Conservation (phyloP, 2,888 invertebrate genomes). For the Parasteatoda lunata region DNA sequence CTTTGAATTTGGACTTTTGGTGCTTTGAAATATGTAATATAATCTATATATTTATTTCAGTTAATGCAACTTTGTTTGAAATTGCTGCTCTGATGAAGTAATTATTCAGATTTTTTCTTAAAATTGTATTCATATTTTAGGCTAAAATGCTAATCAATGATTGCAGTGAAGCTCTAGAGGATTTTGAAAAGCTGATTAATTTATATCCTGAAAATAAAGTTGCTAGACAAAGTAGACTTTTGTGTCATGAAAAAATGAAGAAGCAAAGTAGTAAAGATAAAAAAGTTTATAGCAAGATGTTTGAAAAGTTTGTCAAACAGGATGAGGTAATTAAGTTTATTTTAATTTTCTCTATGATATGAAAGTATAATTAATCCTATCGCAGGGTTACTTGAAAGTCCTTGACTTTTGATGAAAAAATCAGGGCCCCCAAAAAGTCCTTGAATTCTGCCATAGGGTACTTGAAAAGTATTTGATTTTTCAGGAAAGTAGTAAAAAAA, state of each 20-base stretch:
- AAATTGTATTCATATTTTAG: constrained; percentile 4
- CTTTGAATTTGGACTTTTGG: too few species aligned
- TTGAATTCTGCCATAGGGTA: too few species aligned
- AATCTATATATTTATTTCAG: neutral
- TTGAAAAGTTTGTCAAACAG: constrained; percentile 83
- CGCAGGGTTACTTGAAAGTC: too few species aligned
- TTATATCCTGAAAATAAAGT: constrained; percentile 91
- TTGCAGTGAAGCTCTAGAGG: constrained; percentile 83
- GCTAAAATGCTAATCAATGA: constrained; percentile 80
- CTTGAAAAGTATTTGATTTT: too few species aligned
- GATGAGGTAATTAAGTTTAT: constrained; percentile 63
- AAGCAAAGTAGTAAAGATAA: constrained; percentile 87
- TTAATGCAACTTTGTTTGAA: neutral
- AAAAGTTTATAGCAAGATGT: constrained; percentile 94
- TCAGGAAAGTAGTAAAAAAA: too few species aligned
- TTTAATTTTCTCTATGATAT: too few species aligned
- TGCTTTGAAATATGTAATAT: neutral
- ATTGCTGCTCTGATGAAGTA: neutral
- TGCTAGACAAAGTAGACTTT: constrained; percentile 82
- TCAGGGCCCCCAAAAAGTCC: too few species aligned
- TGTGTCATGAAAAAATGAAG: constrained; percentile 84
- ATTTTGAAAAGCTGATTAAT: constrained; percentile 84
- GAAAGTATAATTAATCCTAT: too few species aligned
- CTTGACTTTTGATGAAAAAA: too few species aligned
- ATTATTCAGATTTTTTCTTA: neutral